Percentiles rank a stretch among this genome's conserved stretches.
These are phyloP conservation scores for Pollenia labialis DNA, from an alignment of 2,888 invertebrate species.

Conservation along the genomic window DNA sequence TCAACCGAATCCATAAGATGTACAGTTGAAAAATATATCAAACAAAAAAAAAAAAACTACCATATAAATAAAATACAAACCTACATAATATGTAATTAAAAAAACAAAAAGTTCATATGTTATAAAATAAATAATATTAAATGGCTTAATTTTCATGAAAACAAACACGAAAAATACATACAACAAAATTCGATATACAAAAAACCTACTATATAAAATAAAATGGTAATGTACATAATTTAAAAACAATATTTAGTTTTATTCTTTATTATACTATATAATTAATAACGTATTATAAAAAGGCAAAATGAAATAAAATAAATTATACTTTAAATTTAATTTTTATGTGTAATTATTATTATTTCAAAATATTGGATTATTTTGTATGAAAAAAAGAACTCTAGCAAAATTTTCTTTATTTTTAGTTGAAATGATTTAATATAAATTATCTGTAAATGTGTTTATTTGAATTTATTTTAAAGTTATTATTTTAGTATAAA, in stretches of 20 bases:
- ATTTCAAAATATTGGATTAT: constrained; percentile 38
- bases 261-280: constrained; percentile 39
- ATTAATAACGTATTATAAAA: constrained; percentile 21
- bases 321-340: constrained; percentile 18
- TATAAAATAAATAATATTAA: constrained; percentile 45
- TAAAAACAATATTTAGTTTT: constrained; percentile 57
- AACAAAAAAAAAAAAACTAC: constrained; percentile 26
- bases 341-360: constrained; percentile 41
- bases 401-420: constrained; percentile 62
- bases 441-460: constrained; percentile 40
- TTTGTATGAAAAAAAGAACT: constrained; percentile 42
- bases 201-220: constrained; percentile 37
- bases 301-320: constrained; percentile 52
- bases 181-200: constrained; percentile 28
- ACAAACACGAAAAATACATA: constrained; percentile 20
- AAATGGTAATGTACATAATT: constrained; percentile 65
- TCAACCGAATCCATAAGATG: constrained; percentile 82
- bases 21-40: constrained; percentile 78
- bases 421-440: constrained; percentile 48
- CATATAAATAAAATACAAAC: constrained; percentile 32
- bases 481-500: constrained; percentile 54
- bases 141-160: constrained; percentile 53
- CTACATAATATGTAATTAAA: no score
- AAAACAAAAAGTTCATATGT: constrained; percentile 51
- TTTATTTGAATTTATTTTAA: constrained; percentile 50